Evolutionary conservation across 2,113 vertebrate genomes (phyloP).

Genomic region (Phoxinus phoxinus): DNA sequence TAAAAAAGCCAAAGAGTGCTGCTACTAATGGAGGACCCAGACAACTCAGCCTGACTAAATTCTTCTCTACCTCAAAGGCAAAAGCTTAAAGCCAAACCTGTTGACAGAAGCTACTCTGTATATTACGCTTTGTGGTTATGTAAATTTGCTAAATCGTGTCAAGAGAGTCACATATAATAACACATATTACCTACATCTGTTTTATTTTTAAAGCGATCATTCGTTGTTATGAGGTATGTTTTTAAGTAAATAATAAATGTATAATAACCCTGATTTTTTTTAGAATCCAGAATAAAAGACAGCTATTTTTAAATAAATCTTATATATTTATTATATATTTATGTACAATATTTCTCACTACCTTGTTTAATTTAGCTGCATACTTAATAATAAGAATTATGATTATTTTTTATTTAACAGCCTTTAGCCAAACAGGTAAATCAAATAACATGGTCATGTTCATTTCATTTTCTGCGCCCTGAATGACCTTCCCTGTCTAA

Average conservation of each 20-base stretch:
- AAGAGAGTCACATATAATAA: neutral
- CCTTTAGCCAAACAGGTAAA: neutral
- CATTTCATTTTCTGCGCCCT: neutral
- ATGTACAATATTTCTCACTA: too few relatives aligned
- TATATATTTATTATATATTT: neutral
- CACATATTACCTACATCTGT: neutral
- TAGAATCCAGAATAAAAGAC: neutral
- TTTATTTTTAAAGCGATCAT: neutral
- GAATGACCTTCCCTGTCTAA: too few relatives aligned
- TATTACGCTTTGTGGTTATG: neutral
- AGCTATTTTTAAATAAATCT: neutral
- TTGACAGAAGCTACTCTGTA: neutral
- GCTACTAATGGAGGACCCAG: constrained; percentile 50
- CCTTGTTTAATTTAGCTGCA: too few relatives aligned
- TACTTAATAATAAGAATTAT: neutral
- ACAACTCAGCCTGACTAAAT: constrained; percentile 76
- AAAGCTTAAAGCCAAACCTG: neutral
- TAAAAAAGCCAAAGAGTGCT: constrained; percentile 36
- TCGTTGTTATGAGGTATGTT: neutral
- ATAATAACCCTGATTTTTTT: neutral
- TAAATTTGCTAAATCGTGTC: neutral
- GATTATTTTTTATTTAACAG: neutral
- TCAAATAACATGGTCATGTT: neutral
- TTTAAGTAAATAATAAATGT: constrained; percentile 5
- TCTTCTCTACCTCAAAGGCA: constrained; percentile 70